Evolutionary conservation across 2,888 invertebrate genomes (phyloP), one percentile per base, ranked within the genome.

Genomic region (Hypomecis atomaria): DNA sequence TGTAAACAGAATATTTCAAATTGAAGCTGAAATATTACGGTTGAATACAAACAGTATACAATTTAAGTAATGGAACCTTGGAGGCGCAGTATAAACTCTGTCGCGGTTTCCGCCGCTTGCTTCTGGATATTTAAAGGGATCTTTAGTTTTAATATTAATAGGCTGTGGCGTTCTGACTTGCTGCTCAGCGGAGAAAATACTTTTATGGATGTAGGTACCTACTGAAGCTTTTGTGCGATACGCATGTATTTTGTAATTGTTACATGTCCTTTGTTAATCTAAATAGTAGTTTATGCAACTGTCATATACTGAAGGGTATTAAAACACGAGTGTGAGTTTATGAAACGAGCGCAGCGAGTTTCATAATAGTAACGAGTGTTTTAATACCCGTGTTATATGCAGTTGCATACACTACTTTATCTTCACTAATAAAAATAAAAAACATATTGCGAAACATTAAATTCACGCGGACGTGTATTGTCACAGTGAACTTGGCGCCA

Each of bases 31-130:
- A 65, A 65, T 65, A 57, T 60, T 47, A 60, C 8, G 44, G 54
- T 23, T 48, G 52, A 59, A 54, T 55, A 42, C 60, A 65, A 65
- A 65, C 65, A 65, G 65, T 65, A 65, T 47, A 60, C 60, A 65
- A 65, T 65, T 65, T 65, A 60, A 65, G 45, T 65, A 65, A 65
- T 65, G 65, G 60, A 65, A 65, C 65, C 59, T 60, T 56, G 44
- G 65, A 56, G 62, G 54, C 59, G 40, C 59, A 59, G 50, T 55
- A 50, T 59, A 59, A 64, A 64, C 59, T 60, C 45, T 59, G 63
- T 55, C 63, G 59, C 42, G 59, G 60, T 60, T 64, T 50, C 45
- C 54, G 55, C 23, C 54, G 11, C 43, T 64, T 59, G 64, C 64
- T 34, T 59, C 59, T 38, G 59, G 64, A 56, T 65, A 47, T 65